Evolutionary conservation across 2,888 invertebrate species (phyloP).

Genomic region (Thysanoteuthis rhombus): DNA sequence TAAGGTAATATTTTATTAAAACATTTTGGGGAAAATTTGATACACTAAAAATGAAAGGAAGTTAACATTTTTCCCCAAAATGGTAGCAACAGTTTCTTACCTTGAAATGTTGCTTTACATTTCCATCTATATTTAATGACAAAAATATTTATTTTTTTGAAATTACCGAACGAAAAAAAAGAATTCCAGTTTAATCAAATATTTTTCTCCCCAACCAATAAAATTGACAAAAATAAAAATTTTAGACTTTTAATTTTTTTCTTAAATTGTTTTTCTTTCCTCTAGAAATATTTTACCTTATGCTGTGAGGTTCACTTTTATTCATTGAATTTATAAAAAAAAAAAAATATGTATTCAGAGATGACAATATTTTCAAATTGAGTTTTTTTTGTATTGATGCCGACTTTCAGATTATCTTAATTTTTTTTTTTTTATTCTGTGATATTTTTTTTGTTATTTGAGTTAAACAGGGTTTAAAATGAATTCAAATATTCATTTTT

Average conservation of each 20-base stretch:
- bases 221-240: neutral
- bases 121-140: neutral
- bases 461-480: neutral
- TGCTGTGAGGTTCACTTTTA: neutral
- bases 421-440: too few species aligned
- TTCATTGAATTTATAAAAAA: neutral
- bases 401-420: neutral
- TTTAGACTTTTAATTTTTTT: neutral
- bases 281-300: neutral
- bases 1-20: neutral
- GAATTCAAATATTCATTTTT: neutral
- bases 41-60: neutral
- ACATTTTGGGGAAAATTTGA: neutral
- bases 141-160: constrained; percentile 1
- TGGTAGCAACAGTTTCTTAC: neutral
- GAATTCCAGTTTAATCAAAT: neutral
- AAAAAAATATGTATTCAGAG: neutral
- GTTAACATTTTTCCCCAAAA: neutral
- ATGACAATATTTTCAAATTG: neutral
- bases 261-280: too few species aligned
- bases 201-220: neutral
- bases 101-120: neutral
- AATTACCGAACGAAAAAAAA: neutral
- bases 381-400: neutral
- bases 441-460: too few species aligned